Base-by-base conservation (phyloP, 2,113 vertebrate genomes). In the Bostrychus sinensis region DNA sequence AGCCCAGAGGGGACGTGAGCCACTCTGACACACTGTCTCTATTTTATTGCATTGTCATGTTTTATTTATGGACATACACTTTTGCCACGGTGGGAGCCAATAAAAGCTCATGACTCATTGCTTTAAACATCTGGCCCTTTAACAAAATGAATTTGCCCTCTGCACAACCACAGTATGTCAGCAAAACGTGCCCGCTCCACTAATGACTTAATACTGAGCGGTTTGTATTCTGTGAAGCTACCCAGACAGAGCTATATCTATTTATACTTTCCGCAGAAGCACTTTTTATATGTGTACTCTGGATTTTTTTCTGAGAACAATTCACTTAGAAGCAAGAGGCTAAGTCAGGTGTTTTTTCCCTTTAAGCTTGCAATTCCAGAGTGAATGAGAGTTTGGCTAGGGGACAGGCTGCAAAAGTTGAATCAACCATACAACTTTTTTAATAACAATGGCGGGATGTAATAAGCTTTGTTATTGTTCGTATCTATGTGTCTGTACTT, bases 41-140 rank as follows among this genome's bases (percentile, higher is more conserved):
- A 28, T 66, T 30, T 68, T 57, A 72, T 60, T 78, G 59, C 63
- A 16, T 8, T 17, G 38, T 56, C 36, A 57, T 61, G 30, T 57
- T 77, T 81, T 86, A 80, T 84, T 82, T 78, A 67, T 73, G 73
- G 62, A 61, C 53, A 54, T 43, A 59, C 65, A 22, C 22, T 36
- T 2, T 30, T 62, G 66, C 71, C 78, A 67, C 63, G 25, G 36
- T 64, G 66, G 62, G 58, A 60, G 50, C 48, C 39, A 66, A 81
- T 77, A 69, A 85, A 77, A 55, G 53, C 23, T 38, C 68, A 78
- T 46, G 75, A 72, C 42, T 70, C 59, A 59, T 37, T 45, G 53
- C 58, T 75, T 62, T 56, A 39, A 55, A 78, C 55, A 46, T 0
- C 11, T 45, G 51, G 50, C 39, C 54, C 67, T 77, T 46, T 62